Conservation (phyloP, 1,140 invertebrate species). For the Ladona fulva region DNA sequence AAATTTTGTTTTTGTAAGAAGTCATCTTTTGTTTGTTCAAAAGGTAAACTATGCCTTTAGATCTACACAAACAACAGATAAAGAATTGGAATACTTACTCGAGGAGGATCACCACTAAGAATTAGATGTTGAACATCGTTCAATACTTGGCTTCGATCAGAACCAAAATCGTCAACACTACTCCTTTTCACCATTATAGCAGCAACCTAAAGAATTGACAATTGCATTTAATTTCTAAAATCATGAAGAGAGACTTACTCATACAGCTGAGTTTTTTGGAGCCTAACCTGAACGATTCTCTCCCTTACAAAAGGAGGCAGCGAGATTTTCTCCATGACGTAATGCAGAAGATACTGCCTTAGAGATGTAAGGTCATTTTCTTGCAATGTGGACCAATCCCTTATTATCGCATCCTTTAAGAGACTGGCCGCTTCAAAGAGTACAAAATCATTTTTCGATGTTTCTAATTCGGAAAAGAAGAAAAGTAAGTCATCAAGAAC, state of each 20-base stretch:
- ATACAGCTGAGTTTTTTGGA: constrained; percentile 1
- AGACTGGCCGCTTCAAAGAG: constrained; percentile 77
- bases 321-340: constrained; percentile 55
- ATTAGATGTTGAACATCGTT: constrained; percentile 64
- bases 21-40: no score
- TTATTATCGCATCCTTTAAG: constrained; percentile 71
- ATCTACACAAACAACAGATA: no score
- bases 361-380: constrained; percentile 58
- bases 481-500: background rate
- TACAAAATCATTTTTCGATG: constrained; percentile 67
- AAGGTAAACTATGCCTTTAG: no score
- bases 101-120: constrained; percentile 46
- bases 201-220: constrained; percentile 42
- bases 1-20: no score
- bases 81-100: background rate
- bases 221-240: background rate
- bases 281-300: constrained; percentile 54
- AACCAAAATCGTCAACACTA: constrained; percentile 60
- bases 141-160: constrained; percentile 57
- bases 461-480: constrained; percentile 42
- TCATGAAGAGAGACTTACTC: constrained; percentile 13
- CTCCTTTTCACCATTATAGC: constrained; percentile 79
- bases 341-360: constrained; percentile 69
- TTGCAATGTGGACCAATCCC: constrained; percentile 66
- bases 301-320: constrained; percentile 52